A percentile compares a stretch with the other conserved stretches of the same genome.
Conservation (phyloP, 2,113 vertebrate genomes). For the Bubo blakistoni region DNA sequence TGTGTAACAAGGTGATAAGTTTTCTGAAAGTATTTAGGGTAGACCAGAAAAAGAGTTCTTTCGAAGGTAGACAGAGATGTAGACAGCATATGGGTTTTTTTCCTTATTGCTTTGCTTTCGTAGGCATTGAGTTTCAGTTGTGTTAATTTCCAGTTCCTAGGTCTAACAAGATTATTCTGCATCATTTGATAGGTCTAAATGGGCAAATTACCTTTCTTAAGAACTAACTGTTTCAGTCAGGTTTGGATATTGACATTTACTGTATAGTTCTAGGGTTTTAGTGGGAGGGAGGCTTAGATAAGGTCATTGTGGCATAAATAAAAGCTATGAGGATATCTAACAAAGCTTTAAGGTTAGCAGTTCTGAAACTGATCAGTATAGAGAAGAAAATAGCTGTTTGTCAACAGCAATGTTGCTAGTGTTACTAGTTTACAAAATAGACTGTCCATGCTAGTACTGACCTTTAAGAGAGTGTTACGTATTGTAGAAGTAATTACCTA, state of each 20-base stretch:
- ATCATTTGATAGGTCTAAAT: background rate
- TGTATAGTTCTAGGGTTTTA: background rate
- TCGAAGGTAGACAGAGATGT: background rate
- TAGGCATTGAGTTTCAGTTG: background rate
- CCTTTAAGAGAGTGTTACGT: fast-evolving
- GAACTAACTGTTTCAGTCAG: background rate
- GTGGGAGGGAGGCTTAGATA: background rate
- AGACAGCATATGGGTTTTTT: background rate
- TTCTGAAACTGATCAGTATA: background rate
- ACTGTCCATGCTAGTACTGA: background rate
- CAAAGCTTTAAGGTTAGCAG: background rate
- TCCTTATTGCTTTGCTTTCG: background rate
- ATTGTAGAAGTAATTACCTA: background rate
- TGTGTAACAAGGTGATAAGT: background rate
- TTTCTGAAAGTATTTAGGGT: background rate
- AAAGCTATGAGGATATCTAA: background rate
- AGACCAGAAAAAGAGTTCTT: background rate
- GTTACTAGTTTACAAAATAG: background rate
- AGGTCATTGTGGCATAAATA: background rate
- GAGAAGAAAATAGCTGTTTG: background rate
- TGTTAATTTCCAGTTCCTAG: background rate
- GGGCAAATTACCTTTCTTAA: background rate
- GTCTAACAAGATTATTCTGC: background rate
- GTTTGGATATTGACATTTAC: background rate
- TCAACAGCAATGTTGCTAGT: background rate